Percentiles rank a stretch among this genome's conserved stretches.
Conservation (phyloP, 2,113 vertebrate genomes). For the Plecotus auritus region DNA sequence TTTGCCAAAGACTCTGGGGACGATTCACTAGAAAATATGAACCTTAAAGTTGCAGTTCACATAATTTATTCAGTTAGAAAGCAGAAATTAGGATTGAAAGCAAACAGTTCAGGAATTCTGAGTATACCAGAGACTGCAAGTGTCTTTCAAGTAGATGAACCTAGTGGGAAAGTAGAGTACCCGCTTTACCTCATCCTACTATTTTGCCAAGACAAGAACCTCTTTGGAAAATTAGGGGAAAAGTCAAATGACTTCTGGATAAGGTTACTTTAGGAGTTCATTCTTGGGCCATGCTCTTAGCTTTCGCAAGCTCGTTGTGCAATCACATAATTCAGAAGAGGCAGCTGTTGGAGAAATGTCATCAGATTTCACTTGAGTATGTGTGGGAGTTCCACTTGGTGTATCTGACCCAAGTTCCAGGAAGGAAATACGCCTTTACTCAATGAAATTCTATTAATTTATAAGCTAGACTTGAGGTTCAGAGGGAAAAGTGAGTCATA, state of each 20-base stretch:
- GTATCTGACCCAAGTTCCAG: slow-evolving; percentile 1
- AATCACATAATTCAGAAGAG: slow-evolving; percentile 39
- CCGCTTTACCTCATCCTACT: neutral
- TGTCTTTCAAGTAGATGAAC: neutral
- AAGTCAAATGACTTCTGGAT: slow-evolving; percentile 27
- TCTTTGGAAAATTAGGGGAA: slow-evolving; percentile 38
- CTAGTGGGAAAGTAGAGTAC: neutral
- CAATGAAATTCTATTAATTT: slow-evolving; percentile 42
- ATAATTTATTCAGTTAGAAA: neutral
- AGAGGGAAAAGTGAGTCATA: neutral
- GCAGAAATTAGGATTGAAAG: slow-evolving; percentile 10
- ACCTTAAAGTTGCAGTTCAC: neutral
- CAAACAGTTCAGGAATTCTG: neutral
- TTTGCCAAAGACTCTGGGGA: neutral
- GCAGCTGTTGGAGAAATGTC: slow-evolving; percentile 11
- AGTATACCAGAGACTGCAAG: neutral
- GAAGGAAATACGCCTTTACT: slow-evolving; percentile 46
- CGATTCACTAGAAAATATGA: neutral
- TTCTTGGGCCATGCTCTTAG: slow-evolving; percentile 29
- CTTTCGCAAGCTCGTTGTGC: slow-evolving; percentile 56
- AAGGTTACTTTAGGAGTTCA: slow-evolving; percentile 40
- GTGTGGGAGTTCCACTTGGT: slow-evolving; percentile 1
- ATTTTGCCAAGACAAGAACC: slow-evolving; percentile 15
- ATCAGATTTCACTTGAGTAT: neutral
- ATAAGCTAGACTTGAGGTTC: slow-evolving; percentile 25